Percentiles rank a stretch among this genome's conserved stretches.
These are phyloP conservation scores for Siderastrea siderea DNA, from an alignment of 92 coral and sea anemone species.

Conservation along the genomic window DNA sequence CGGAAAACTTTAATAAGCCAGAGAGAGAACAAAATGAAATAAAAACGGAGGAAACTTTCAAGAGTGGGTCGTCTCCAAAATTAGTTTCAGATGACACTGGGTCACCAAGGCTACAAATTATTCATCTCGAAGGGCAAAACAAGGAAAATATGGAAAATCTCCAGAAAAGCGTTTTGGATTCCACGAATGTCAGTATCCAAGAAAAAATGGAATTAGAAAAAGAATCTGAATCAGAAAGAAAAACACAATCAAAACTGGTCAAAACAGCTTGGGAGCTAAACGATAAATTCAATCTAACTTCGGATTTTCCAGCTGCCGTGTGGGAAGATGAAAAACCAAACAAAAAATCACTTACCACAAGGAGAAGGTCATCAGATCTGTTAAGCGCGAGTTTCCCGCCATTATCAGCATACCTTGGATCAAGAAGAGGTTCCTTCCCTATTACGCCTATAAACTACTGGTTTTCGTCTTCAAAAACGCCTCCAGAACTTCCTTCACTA, in stretches of 20 bases:
- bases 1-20: not conserved
- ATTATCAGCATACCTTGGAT: conserved; percentile 13
- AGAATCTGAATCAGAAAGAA: not conserved
- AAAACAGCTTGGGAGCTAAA: conserved; percentile 58
- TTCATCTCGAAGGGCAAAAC: not conserved
- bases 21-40: not conserved
- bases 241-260: not conserved
- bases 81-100: conserved; percentile 1
- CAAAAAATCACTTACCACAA: not conserved
- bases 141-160: not conserved
- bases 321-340: conserved; percentile 6
- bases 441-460: not conserved
- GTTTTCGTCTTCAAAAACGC: not conserved
- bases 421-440: conserved; percentile 33
- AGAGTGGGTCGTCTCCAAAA: not conserved
- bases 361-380: conserved; percentile 16
- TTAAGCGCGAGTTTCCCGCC: conserved; percentile 33
- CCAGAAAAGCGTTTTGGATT: not conserved
- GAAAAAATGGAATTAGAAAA: not conserved
- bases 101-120: conserved; percentile 21
- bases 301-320: conserved; percentile 48
- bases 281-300: conserved; percentile 33
- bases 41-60: not conserved
- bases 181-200: not conserved
- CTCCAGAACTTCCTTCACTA: conserved; percentile 10